phyloP scores from a whole-genome alignment of 2,113 vertebrate genomes.

The Hirundichthys speculiger region DNA sequence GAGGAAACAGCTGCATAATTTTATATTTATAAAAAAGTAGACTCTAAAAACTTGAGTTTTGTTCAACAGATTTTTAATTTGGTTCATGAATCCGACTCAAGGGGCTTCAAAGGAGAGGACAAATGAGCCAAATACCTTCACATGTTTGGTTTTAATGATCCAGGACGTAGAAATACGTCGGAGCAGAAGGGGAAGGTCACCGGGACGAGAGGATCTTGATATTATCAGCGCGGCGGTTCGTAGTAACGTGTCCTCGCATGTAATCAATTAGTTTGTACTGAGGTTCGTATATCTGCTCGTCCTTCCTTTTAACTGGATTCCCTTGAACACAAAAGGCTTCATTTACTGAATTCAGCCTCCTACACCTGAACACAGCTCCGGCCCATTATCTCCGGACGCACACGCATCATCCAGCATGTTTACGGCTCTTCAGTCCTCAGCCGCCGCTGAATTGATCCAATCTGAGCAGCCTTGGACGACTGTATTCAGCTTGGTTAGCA shows the following conservation, averaged over 20 bases:
- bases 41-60: too few species aligned
- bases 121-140: background rate
- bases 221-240: conserved; percentile 5
- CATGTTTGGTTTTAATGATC: background rate
- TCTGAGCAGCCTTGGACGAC: conserved; percentile 68
- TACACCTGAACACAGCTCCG: conserved; percentile 12
- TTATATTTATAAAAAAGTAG: too few species aligned
- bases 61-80: too few species aligned
- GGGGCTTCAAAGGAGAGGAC: background rate
- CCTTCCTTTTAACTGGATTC: conserved; percentile 43
- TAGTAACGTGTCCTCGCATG: conserved; percentile 27
- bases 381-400: background rate
- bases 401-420: conserved; percentile 36
- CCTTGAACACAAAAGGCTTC: conserved; percentile 43
- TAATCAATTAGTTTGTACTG: conserved; percentile 28
- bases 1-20: too few species aligned
- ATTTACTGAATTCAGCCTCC: conserved; percentile 40
- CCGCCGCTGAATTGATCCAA: conserved; percentile 57
- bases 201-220: conserved; percentile 3
- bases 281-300: conserved; percentile 19
- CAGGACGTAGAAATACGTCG: background rate
- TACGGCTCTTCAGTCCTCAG: conserved; percentile 47
- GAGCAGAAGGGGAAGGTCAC: too few species aligned
- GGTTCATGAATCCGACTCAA: background rate
- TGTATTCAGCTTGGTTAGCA: conserved; percentile 49